Evolutionary conservation across 2,888 invertebrate species (phyloP).

Genomic region (Eristalis tenax): DNA sequence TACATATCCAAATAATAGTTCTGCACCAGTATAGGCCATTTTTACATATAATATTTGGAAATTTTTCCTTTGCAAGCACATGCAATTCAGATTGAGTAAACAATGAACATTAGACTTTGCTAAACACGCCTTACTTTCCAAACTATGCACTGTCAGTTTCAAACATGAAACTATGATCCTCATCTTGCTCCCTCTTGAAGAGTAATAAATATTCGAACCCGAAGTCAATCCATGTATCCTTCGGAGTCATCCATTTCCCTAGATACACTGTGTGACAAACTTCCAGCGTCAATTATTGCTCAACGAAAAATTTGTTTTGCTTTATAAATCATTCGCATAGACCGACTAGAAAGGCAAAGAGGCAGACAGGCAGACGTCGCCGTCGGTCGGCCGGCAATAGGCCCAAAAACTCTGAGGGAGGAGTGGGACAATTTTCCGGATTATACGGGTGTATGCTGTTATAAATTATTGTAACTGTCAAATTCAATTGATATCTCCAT

Average conservation of each 20-base stretch:
- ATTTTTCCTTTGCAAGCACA: too few species aligned
- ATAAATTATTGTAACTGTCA: constrained; percentile 72
- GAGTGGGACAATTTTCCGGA: constrained; percentile 51
- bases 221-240: constrained; percentile 15
- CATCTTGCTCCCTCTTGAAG: not conserved
- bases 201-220: constrained; percentile 17
- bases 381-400: not conserved
- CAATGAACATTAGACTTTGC: too few species aligned
- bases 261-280: constrained; percentile 38
- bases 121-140: too few species aligned
- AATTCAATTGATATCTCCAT: constrained; percentile 71
- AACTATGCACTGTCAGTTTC: not conserved
- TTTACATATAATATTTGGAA: too few species aligned
- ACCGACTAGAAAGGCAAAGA: constrained; percentile 33
- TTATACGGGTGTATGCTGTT: constrained; percentile 54
- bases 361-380: constrained; percentile 50
- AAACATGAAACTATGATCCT: not conserved
- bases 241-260: constrained; percentile 3
- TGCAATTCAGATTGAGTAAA: too few species aligned
- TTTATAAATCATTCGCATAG: constrained; percentile 62
- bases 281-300: constrained; percentile 53
- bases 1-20: too few species aligned
- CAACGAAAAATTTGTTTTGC: constrained; percentile 50
- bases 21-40: too few species aligned
- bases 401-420: constrained; percentile 19